Percentiles rank a stretch among this genome's conserved stretches.
These are phyloP conservation scores for Ernsta delagoae DNA, from an alignment of 2,888 invertebrate species.

Conservation along the genomic window DNA sequence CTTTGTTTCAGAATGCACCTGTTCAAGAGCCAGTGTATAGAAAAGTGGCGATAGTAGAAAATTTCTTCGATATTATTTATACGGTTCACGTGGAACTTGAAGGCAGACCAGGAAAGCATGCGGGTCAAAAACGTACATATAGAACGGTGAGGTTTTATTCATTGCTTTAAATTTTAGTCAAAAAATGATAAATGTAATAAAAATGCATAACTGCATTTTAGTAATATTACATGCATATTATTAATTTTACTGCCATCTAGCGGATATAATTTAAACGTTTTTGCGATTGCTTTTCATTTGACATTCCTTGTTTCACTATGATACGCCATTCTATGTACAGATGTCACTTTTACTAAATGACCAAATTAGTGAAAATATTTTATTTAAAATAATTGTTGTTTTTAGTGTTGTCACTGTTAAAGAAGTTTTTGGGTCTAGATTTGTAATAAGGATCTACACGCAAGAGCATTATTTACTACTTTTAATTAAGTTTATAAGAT, in stretches of 20 bases:
- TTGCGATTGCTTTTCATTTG: too few relatives aligned
- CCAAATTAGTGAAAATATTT: too few relatives aligned
- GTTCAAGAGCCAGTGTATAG: conserved; percentile 92
- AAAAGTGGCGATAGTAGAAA: conserved; percentile 98
- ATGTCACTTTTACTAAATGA: conserved; percentile 13
- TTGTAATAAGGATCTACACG: too few relatives aligned
- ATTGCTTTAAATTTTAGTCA: neutral
- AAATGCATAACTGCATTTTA: too few relatives aligned
- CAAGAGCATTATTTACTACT: too few relatives aligned
- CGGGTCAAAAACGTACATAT: conserved; percentile 98
- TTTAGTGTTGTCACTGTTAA: too few relatives aligned
- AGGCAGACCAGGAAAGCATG: conserved; percentile 96
- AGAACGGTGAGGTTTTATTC: conserved; percentile 90
- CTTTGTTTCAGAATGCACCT: conserved; percentile 87
- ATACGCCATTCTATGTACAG: neutral
- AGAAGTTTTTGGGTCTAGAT: too few relatives aligned
- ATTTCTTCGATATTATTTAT: conserved; percentile 98
- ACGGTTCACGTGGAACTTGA: conserved; percentile 97
- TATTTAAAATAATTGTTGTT: too few relatives aligned
- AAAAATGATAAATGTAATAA: too few relatives aligned
- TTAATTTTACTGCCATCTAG: conserved; percentile 40
- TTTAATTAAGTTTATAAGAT: too few relatives aligned
- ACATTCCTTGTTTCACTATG: too few relatives aligned
- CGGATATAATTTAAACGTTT: neutral
- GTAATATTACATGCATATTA: neutral